Conservation (phyloP, 2,113 vertebrate genomes). For the Corydoras maculifer region DNA sequence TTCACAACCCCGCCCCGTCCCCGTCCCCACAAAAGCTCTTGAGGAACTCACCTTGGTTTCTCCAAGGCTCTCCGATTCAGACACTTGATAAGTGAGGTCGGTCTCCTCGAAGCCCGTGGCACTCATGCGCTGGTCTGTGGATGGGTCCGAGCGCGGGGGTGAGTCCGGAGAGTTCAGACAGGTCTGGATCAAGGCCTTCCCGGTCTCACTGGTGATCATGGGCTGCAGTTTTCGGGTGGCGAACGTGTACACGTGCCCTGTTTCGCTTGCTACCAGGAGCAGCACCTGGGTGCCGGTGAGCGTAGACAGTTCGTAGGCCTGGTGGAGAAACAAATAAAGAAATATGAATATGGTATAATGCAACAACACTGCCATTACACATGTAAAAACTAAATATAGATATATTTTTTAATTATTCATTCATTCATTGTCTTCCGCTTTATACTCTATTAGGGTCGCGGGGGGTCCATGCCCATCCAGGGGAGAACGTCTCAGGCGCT, state of each 20-base stretch:
- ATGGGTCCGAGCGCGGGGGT: slow-evolving; percentile 88
- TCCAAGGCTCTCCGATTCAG: slow-evolving; percentile 93
- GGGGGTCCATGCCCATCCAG: no score
- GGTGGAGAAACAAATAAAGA: neutral
- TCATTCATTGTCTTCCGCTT: no score
- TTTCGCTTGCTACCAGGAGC: slow-evolving; percentile 94
- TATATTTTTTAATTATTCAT: no score
- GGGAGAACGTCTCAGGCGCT: no score
- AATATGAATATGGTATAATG: no score
- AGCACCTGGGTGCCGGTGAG: slow-evolving; percentile 96
- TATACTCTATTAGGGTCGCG: no score
- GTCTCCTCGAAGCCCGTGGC: slow-evolving; percentile 98
- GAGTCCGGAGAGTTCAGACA: slow-evolving; percentile 99
- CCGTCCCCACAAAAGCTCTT: no score
- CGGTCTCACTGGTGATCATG: slow-evolving; percentile 99
- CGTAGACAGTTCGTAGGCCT: slow-evolving; percentile 97
- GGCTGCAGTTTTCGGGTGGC: slow-evolving; percentile 97
- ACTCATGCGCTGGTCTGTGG: slow-evolving; percentile 97
- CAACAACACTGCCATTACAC: no score
- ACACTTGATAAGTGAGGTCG: slow-evolving; percentile 98
- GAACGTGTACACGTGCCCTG: slow-evolving; percentile 96
- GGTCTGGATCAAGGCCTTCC: slow-evolving; percentile 96
- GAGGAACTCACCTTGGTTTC: slow-evolving; percentile 83
- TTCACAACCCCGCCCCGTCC: no score
- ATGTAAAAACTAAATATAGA: no score